phyloP scores from a whole-genome alignment of 2,888 invertebrate genomes.

The Tetanocera ferruginea region DNA sequence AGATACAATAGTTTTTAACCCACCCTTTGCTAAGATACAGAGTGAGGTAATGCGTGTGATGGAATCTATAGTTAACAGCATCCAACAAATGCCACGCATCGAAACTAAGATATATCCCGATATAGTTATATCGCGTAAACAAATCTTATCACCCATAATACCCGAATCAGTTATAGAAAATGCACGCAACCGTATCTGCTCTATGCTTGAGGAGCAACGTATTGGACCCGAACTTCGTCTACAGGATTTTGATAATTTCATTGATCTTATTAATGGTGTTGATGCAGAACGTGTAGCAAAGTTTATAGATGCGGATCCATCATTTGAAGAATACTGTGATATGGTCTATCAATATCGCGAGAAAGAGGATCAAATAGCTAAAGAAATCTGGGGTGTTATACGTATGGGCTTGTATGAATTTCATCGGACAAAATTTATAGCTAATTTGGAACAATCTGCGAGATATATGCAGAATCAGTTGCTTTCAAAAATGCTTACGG shows the following conservation, averaged over 20 bases:
- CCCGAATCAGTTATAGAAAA: conserved; percentile 77
- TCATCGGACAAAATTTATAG: conserved; percentile 83
- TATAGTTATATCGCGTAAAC: conserved; percentile 56
- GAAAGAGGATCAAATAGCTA: conserved; percentile 76
- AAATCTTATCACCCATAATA: conserved; percentile 75
- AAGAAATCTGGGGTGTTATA: conserved; percentile 73
- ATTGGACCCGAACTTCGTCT: conserved; percentile 81
- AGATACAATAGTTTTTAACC: conserved; percentile 80
- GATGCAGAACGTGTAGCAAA: conserved; percentile 73
- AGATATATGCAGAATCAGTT: conserved; percentile 78
- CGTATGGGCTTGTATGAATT: conserved; percentile 89
- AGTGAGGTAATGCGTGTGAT: conserved; percentile 79
- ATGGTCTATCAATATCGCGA: conserved; percentile 76
- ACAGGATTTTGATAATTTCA: conserved; percentile 85
- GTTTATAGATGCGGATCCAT: conserved; percentile 78
- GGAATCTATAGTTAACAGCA: conserved; percentile 80
- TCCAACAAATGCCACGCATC: conserved; percentile 80
- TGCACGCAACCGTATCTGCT: conserved; percentile 75
- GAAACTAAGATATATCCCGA: conserved; percentile 78
- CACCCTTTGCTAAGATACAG: conserved; percentile 81
- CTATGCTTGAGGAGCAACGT: conserved; percentile 79
- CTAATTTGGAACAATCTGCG: conserved; percentile 78
- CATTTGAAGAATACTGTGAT: conserved; percentile 76
- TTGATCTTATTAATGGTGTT: conserved; percentile 81
- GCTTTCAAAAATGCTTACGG: conserved; percentile 80